Evolutionary conservation across 2,888 invertebrate species (phyloP), one percentile per base, ranked within the genome.

Genomic region (Hypomecis punctinalis): DNA sequence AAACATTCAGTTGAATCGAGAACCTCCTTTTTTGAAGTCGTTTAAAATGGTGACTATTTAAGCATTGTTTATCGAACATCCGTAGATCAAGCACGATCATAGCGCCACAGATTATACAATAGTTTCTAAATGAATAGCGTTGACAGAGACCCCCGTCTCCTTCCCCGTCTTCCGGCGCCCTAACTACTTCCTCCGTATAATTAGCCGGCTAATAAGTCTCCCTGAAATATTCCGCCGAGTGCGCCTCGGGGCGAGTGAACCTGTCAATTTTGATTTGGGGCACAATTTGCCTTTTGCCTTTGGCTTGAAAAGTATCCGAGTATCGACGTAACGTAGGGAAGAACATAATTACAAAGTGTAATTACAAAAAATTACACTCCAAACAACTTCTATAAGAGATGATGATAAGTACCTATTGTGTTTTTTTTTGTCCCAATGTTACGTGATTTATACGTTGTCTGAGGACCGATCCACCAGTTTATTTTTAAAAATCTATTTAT

Each of bases 171-270:
- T 80, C 76, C 77, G 77, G 74, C 61, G 76, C 82, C 81, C 81
- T 79, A 76, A 82, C 82, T 82, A 88, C 89, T 88, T 91, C 88
- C 90, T 89, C 83, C 83, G 87, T 87, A 90, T 91, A 91, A 90
- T 92, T 91, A 92, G 86, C 80, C 69, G 70, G 82, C 85, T 89
- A 90, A 91, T 90, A 90, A 89, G 88, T 83, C 84, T 81, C 81
- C 79, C 79, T 83, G 85, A 84, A 85, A 85, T 87, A 88, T 86
- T 86, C 86, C 85, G 80, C 79, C 82, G 80, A 75, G 77, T 76
- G 81, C 70, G 70, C 75, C 74, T 74, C 66, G 71, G 68, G 74
- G 75, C 78, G 82, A 84, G 81, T 80, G 80, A 82, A 84, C 79
- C 83, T 86, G 89, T 88, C 89, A 83, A 88, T 89, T 82, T 69